Evolutionary conservation across 2,797 vertebrate genomes (phyloP), one percentile per base, ranked within the genome.

Genomic region (Coregonus ussuriensis): DNA sequence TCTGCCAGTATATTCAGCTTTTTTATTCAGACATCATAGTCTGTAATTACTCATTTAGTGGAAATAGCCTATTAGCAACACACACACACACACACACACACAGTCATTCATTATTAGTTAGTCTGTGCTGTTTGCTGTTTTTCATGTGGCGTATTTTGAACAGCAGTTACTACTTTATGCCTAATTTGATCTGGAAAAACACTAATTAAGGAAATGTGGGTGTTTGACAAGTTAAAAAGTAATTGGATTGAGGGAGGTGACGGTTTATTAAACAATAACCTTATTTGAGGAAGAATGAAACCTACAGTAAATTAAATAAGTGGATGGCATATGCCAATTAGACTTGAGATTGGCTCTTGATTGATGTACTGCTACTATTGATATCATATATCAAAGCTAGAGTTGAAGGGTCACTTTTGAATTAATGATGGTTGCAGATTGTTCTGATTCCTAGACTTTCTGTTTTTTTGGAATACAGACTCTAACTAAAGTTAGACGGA

Each of bases 111-210:
- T 65, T 9, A 33, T 25, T 59, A 37, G 53, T 69, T 31, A 72
- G 31, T 52, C 25, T 65, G 41, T 75, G 35, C 33, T 72, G 51
- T 62, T 74, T 75, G 35, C 33, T 72, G 51, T 62, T 74, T 74
- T 67, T 33, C 37, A 69, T 72, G 15, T 62, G 71, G 62, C 59
- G 69, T 71, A 35, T 72, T 76, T 76, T 82, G 52, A 77, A n/a
- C 56, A 68, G 66, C 31, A 29, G 14, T 76, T 52, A 54, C 72
- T 41, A 41, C 68, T 63, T 70, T 71, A 29, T 53, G 71, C 25
- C 73, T 80, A 16, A 73, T 84, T 75, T 72, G 21, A 78, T 59
- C 51, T 52, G 41, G 66, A 68, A 66, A 54, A 72, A 72, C 69
- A 72, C 62, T 73, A 71, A 70, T 81, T 59, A 31, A 52, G n/a